phyloP scores from a whole-genome alignment of 2,888 invertebrate species.

The Hanleya hanleyi region DNA sequence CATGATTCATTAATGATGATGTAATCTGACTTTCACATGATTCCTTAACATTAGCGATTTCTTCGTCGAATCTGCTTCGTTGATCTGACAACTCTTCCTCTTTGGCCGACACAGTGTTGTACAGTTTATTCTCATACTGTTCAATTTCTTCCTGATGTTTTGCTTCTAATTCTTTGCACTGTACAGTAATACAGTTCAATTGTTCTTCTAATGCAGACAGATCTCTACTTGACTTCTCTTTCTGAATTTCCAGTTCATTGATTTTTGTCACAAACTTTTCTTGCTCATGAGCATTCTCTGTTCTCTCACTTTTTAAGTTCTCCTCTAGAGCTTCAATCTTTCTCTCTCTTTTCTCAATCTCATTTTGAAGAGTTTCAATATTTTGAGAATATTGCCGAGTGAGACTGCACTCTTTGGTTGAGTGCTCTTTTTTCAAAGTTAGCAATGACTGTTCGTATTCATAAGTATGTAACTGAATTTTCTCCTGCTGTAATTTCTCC shows the following conservation, averaged over 20 bases:
- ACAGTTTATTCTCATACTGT: too few species aligned
- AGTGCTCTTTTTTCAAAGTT: not conserved
- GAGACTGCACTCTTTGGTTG: not conserved
- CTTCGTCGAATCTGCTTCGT: too few species aligned
- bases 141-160: too few species aligned
- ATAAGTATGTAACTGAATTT: too few species aligned
- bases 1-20: not conserved
- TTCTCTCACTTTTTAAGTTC: not conserved
- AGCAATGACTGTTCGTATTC: not conserved
- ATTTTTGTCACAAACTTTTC: not conserved
- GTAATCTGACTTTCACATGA: not conserved
- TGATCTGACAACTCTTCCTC: not conserved
- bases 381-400: not conserved
- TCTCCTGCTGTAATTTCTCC: too few species aligned
- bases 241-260: not conserved
- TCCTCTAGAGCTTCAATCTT: not conserved
- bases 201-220: too few species aligned
- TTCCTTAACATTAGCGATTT: too few species aligned
- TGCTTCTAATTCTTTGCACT: too few species aligned
- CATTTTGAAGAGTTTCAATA: not conserved
- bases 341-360: not conserved
- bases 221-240: too few species aligned
- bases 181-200: too few species aligned
- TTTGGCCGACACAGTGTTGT: too few species aligned
- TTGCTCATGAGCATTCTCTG: not conserved